phyloP scores from a whole-genome alignment of 2,113 vertebrate species.

The Fulmarus glacialis region DNA sequence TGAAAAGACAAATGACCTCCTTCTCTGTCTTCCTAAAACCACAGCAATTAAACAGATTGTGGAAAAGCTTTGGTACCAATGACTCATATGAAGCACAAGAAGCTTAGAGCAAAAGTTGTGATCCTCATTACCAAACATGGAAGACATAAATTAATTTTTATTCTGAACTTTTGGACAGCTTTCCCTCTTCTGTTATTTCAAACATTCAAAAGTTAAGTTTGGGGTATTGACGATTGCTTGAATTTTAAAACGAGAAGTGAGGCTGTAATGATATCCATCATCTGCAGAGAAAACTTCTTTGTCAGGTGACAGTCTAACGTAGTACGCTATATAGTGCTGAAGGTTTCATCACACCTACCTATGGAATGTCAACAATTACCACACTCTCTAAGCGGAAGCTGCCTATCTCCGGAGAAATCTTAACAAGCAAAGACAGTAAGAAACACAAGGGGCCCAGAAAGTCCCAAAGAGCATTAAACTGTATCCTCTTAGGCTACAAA shows the following conservation, averaged over 20 bases:
- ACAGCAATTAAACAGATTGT: neutral
- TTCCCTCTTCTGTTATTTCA: neutral
- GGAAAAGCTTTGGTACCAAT: neutral
- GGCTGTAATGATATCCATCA: neutral
- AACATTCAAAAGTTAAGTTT: neutral
- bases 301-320: neutral
- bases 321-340: neutral
- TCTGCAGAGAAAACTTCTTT: neutral
- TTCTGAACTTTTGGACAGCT: neutral
- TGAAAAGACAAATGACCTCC: neutral
- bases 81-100: neutral
- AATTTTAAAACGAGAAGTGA: neutral
- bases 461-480: slow-evolving; percentile 17
- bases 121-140: neutral
- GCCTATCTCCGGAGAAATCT: neutral
- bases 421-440: slow-evolving; percentile 7
- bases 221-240: neutral
- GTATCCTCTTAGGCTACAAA: slow-evolving; percentile 1
- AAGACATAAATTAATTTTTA: neutral
- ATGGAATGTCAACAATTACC: slow-evolving; percentile 17
- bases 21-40: neutral
- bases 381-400: neutral
- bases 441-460: neutral
- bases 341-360: neutral
- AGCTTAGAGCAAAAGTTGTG: neutral